Evolutionary conservation across 2,113 vertebrate genomes (phyloP).

Genomic region (Phoxinus phoxinus): DNA sequence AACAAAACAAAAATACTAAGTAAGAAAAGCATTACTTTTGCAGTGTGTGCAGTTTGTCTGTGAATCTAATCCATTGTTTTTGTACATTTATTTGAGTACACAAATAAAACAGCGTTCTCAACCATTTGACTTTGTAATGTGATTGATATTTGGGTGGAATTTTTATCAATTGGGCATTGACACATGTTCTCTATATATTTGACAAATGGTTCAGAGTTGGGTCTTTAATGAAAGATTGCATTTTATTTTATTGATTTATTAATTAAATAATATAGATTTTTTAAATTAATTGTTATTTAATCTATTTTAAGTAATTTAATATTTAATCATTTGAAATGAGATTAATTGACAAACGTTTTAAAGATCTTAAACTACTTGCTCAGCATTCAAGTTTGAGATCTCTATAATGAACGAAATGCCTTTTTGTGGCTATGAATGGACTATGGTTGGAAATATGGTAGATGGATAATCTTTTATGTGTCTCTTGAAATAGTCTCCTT

Average conservation of each 20-base stretch:
- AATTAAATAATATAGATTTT: too few species aligned
- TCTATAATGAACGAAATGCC: constrained; percentile 10
- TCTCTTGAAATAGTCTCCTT: constrained; percentile 74
- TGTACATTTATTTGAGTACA: not conserved
- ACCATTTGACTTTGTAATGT: not conserved
- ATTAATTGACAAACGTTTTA: not conserved
- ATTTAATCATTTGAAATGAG: too few species aligned
- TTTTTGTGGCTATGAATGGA: constrained; percentile 54
- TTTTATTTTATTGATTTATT: too few species aligned
- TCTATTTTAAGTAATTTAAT: too few species aligned
- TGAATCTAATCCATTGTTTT: not conserved
- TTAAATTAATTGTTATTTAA: too few species aligned
- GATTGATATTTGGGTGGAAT: not conserved
- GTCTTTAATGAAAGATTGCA: too few species aligned
- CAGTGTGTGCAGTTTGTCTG: not conserved
- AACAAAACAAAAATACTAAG: too few species aligned
- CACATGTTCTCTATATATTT: too few species aligned
- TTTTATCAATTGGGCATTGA: too few species aligned
- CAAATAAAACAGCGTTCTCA: not conserved
- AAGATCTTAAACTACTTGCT: not conserved
- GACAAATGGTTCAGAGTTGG: too few species aligned
- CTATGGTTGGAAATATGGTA: constrained; percentile 54
- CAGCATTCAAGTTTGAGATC: not conserved
- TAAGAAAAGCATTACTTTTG: too few species aligned
- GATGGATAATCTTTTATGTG: constrained; percentile 58